Evolutionary conservation across 2,888 invertebrate species (phyloP).

Genomic region (Coenonympha arcania): DNA sequence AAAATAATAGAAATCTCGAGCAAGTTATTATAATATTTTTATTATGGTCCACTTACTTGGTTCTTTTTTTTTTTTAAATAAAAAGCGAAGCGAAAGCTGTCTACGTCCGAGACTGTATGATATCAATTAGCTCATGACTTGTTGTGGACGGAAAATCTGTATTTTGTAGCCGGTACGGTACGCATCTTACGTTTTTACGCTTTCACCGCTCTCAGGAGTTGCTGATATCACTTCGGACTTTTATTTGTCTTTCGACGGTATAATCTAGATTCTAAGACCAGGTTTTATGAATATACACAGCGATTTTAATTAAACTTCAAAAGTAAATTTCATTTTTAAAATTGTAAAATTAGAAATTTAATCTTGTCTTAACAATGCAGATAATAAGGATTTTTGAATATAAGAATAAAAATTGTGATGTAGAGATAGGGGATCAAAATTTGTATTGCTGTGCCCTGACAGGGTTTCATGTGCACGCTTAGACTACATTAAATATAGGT

Average conservation of each 20-base stretch:
- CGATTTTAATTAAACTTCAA: too few relatives aligned
- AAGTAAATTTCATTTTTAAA: too few relatives aligned
- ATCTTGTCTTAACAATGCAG: too few relatives aligned
- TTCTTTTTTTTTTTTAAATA: background rate
- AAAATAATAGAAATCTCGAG: background rate
- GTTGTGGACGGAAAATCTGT: conserved; percentile 37
- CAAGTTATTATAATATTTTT: background rate
- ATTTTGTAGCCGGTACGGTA: conserved; percentile 30
- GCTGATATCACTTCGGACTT: conserved; percentile 1
- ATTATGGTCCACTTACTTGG: background rate
- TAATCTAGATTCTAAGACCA: background rate
- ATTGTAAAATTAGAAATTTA: too few relatives aligned
- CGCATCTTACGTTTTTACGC: conserved; percentile 47
- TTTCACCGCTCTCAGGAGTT: conserved; percentile 41
- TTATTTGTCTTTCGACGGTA: background rate
- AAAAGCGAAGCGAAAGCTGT: conserved; percentile 37
- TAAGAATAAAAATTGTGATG: too few relatives aligned
- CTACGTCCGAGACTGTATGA: conserved; percentile 18
- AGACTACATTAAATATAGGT: too few relatives aligned
- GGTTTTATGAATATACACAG: background rate
- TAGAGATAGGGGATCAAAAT: too few relatives aligned
- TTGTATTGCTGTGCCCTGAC: too few relatives aligned
- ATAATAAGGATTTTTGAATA: too few relatives aligned
- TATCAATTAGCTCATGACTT: conserved; percentile 45
- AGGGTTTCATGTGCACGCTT: too few relatives aligned